Conservation (phyloP, 2,888 invertebrate genomes). For the Helobdella robusta region DNA sequence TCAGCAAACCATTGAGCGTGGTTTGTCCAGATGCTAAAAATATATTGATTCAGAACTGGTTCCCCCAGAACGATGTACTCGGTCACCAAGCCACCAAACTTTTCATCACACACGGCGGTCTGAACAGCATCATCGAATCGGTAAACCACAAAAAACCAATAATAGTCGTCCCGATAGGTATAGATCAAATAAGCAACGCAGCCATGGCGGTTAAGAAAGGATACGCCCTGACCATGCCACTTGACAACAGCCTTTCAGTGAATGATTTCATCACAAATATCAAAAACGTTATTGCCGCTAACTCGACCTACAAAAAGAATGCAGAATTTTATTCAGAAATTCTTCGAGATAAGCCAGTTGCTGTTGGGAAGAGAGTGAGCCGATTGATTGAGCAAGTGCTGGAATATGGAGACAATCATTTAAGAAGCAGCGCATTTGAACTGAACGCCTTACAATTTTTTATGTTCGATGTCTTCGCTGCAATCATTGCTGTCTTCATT, state of each 20-base stretch:
- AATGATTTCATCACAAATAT: constrained; percentile 21
- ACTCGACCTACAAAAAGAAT: not conserved
- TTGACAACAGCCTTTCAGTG: constrained; percentile 3
- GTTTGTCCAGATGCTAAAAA: constrained; percentile 12
- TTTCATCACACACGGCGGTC: constrained; percentile 28
- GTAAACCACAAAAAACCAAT: constrained; percentile 25
- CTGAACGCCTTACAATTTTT: constrained; percentile 22
- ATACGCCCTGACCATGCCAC: constrained; percentile 20
- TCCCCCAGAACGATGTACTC: constrained; percentile 27
- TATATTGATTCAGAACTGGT: constrained; percentile 17
- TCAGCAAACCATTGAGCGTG: not conserved
- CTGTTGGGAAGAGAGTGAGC: constrained; percentile 9
- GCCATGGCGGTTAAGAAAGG: constrained; percentile 9
- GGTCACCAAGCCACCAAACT: constrained; percentile 16
- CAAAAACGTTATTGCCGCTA: not conserved
- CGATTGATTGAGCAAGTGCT: constrained; percentile 22
- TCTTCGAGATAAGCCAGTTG: constrained; percentile 20
- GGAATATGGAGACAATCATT: constrained; percentile 26
- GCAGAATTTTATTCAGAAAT: constrained; percentile 11
- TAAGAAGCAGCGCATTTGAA: constrained; percentile 22
- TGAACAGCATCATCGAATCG: constrained; percentile 23
- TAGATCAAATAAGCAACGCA: constrained; percentile 23
- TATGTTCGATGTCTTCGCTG: constrained; percentile 24
- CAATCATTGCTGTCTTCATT: not conserved
- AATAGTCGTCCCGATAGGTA: constrained; percentile 22